Conservation (phyloP, 1,140 invertebrate species). For the Sycophaga agraensis region DNA sequence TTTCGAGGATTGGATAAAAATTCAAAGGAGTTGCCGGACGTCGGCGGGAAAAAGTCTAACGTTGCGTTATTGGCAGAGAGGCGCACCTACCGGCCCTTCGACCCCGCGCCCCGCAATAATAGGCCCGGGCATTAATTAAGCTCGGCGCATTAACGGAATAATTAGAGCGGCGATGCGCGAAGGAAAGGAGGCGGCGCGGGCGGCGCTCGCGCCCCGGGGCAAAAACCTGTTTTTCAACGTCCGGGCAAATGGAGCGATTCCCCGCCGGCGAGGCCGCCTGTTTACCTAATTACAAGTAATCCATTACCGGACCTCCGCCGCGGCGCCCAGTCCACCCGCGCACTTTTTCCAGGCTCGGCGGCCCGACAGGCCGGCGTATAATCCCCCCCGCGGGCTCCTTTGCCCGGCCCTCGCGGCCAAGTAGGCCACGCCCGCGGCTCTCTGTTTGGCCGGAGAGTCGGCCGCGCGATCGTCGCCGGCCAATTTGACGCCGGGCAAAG, state of each 20-base stretch:
- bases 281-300: constrained; percentile 49
- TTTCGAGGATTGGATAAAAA: constrained; percentile 53
- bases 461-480: no score
- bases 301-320: constrained; percentile 34
- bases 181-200: neutral
- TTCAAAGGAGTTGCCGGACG: constrained; percentile 48
- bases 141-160: neutral
- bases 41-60: constrained; percentile 39
- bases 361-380: neutral
- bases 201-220: no score
- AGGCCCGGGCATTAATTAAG: constrained; percentile 13
- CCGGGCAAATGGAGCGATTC: constrained; percentile 4
- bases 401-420: no score
- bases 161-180: neutral
- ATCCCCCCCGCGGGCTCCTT: neutral
- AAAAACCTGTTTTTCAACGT: constrained; percentile 3
- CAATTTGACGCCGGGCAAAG: no score
- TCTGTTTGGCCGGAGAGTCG: no score
- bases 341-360: neutral
- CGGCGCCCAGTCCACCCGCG: neutral
- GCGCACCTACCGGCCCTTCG: no score
- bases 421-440: no score
- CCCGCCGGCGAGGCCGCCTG: constrained; percentile 27
- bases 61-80: no score
- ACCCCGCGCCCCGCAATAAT: no score